A percentile compares a stretch with the other conserved stretches of the same genome.
Conservation (phyloP, 1,140 invertebrate species). For the Ditylenchus dipsaci region DNA sequence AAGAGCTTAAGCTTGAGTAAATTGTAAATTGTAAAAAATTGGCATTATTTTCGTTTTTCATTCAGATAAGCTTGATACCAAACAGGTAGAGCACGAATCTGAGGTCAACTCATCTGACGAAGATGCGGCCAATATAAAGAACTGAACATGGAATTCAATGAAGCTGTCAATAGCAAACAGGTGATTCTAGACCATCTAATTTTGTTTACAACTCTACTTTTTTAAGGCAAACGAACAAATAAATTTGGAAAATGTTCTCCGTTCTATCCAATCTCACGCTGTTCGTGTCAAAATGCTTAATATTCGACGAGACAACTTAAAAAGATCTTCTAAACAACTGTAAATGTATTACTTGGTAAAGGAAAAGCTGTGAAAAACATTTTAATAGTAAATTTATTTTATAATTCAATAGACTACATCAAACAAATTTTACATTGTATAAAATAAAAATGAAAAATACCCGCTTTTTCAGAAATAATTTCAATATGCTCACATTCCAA, state of each 20-base stretch:
- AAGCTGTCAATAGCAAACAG: background rate
- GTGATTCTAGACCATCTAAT: too few species aligned
- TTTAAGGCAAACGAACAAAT: background rate
- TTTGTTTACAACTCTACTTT: too few species aligned
- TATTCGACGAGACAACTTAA: conserved; percentile 9
- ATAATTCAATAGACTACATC: background rate
- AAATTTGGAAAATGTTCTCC: background rate
- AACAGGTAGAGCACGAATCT: too few species aligned
- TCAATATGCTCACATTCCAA: background rate
- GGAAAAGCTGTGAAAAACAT: too few species aligned
- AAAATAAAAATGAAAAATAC: background rate
- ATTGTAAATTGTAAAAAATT: too few species aligned
- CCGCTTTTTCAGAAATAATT: background rate
- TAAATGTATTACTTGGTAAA: too few species aligned
- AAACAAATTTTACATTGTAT: conserved; percentile 1
- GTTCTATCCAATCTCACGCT: conserved; percentile 16
- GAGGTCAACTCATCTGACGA: background rate
- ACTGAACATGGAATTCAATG: background rate
- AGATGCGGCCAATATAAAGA: background rate
- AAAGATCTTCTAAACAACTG: background rate
- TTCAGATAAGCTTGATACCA: too few species aligned
- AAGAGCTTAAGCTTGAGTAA: too few species aligned
- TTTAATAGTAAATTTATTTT: too few species aligned
- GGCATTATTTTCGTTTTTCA: too few species aligned
- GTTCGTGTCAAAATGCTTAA: conserved; percentile 26